Percentiles rank a stretch among this genome's conserved stretches.
These are phyloP conservation scores for Lasioglossum albipes DNA, from an alignment of 1,140 invertebrate genomes.

Conservation along the genomic window DNA sequence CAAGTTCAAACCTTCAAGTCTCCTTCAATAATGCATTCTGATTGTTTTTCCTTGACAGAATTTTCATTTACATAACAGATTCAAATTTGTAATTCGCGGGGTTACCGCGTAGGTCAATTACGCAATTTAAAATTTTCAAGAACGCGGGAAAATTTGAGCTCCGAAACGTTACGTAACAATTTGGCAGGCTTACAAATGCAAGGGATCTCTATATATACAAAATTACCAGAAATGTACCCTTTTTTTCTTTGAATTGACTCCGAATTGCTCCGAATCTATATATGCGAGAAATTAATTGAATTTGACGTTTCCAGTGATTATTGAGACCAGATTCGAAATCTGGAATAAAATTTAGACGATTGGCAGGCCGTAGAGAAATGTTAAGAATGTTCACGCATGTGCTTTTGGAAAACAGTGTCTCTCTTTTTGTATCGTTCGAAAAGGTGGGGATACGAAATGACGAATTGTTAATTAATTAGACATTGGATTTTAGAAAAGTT, in stretches of 20 bases:
- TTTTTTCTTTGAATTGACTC: neutral
- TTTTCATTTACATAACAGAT: neutral
- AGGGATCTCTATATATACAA: neutral
- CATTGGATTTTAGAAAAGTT: conserved; percentile 50
- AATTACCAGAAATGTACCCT: neutral
- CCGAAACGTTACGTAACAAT: neutral
- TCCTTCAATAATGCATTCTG: neutral
- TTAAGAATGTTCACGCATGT: conserved; percentile 25
- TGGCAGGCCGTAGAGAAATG: neutral
- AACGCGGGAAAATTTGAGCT: neutral
- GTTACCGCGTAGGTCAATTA: neutral
- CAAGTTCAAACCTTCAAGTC: neutral
- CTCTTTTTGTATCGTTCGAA: neutral
- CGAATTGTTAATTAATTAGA: conserved; percentile 17
- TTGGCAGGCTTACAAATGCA: neutral
- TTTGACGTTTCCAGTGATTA: neutral
- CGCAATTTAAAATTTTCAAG: neutral
- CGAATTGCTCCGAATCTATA: neutral
- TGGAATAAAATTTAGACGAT: neutral
- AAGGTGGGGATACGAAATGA: neutral
- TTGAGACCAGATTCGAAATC: neutral
- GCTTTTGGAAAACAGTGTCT: conserved; percentile 4
- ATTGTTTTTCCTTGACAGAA: neutral
- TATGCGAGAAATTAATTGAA: neutral
- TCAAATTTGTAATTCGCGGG: neutral